Percentiles rank a stretch among this genome's conserved stretches.
These are phyloP conservation scores for Drosophila basisetae DNA, from an alignment of 2,888 invertebrate species.

Conservation along the genomic window DNA sequence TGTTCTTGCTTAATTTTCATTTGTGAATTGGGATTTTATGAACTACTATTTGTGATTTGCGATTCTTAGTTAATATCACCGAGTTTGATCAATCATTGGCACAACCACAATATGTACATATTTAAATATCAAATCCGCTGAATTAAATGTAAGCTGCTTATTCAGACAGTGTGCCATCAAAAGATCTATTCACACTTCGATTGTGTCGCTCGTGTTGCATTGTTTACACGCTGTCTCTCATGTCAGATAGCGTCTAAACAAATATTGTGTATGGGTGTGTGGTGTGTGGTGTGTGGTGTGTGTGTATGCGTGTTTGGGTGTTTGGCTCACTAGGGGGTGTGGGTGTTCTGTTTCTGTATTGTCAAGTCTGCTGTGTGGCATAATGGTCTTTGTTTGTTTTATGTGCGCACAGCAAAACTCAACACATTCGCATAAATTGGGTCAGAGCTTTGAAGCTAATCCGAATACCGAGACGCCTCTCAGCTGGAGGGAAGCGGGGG, in stretches of 20 bases:
- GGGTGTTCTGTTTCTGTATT: constrained; percentile 36
- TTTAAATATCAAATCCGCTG: constrained; percentile 24
- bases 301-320: constrained; percentile 1
- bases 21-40: neutral
- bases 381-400: constrained; percentile 59
- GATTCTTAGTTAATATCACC: neutral
- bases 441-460: constrained; percentile 59
- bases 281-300: neutral
- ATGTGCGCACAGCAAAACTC: constrained; percentile 34
- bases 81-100: constrained; percentile 13
- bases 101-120: neutral
- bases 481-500: neutral
- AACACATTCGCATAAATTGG: constrained; percentile 61
- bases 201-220: constrained; percentile 57
- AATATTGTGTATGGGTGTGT: constrained; percentile 4
- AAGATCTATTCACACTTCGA: constrained; percentile 72
- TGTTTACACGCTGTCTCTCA: constrained; percentile 54
- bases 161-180: constrained; percentile 39
- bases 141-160: constrained; percentile 55
- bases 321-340: constrained; percentile 34
- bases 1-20: no score
- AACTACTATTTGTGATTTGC: neutral
- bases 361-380: constrained; percentile 44
- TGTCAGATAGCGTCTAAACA: constrained; percentile 45
- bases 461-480: constrained; percentile 23